phyloP scores from a whole-genome alignment of 2,888 invertebrate species.

The Cynaeus angustus region DNA sequence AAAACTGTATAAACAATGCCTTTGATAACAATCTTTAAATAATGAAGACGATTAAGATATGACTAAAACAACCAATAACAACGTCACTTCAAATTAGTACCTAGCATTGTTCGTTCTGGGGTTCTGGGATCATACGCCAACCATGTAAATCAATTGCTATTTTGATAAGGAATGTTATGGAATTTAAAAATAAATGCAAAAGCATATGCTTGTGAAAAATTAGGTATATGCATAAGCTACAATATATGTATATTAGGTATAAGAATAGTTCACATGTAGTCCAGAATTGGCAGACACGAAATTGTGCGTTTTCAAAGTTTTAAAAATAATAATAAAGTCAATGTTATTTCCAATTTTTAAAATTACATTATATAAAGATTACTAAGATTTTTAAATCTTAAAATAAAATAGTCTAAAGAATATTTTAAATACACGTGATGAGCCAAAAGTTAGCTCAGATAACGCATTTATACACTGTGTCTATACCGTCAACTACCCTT shows the following conservation, averaged over 20 bases:
- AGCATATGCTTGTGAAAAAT: constrained; percentile 33
- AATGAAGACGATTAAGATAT: constrained; percentile 35
- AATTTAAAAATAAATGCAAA: constrained; percentile 41
- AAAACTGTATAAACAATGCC: constrained; percentile 67
- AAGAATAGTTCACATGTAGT: no score
- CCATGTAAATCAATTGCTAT: constrained; percentile 13
- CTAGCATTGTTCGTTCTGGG: constrained; percentile 20
- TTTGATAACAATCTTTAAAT: constrained; percentile 54
- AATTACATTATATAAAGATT: constrained; percentile 25
- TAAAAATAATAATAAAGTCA: constrained; percentile 17
- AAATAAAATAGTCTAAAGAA: constrained; percentile 39
- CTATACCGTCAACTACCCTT: no score
- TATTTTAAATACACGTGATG: constrained; percentile 24
- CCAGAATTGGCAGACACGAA: constrained; percentile 33
- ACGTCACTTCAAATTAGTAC: constrained; percentile 36
- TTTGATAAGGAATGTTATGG: constrained; percentile 32
- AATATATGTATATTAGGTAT: not conserved
- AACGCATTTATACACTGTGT: no score
- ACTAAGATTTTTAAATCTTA: constrained; percentile 2
- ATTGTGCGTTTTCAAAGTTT: constrained; percentile 41
- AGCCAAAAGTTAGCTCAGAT: constrained; percentile 10
- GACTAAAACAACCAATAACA: constrained; percentile 43
- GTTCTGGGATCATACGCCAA: constrained; percentile 17
- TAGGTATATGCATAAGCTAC: constrained; percentile 41
- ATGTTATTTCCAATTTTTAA: constrained; percentile 26